Evolutionary conservation across 1,140 invertebrate genomes (phyloP).

Genomic region (Pseudomyrmex gracilis): DNA sequence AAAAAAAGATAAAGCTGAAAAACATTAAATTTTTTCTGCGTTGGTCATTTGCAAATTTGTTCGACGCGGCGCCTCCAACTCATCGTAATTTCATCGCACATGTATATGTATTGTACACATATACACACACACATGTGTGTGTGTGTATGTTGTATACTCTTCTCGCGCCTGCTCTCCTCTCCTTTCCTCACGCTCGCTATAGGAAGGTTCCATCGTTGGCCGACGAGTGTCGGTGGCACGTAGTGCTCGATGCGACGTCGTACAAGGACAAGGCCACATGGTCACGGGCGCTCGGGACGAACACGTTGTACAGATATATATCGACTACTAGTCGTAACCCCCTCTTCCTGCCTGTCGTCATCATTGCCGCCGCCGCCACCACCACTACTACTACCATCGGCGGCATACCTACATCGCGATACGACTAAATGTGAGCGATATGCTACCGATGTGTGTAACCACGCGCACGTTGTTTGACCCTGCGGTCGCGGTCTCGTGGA

Average conservation of each 20-base stretch:
- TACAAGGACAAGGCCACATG: conserved; percentile 78
- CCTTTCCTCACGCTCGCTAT: conserved; percentile 52
- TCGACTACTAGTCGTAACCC: conserved; percentile 64
- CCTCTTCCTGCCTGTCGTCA: neutral
- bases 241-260: conserved; percentile 70
- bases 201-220: conserved; percentile 69
- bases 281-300: conserved; percentile 73
- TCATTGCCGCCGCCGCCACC: conserved; percentile 14
- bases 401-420: neutral
- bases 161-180: conserved; percentile 49
- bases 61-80: conserved; percentile 20
- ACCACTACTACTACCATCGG: conserved; percentile 7
- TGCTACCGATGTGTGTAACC: conserved; percentile 7
- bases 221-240: conserved; percentile 70
- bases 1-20: neutral
- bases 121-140: neutral
- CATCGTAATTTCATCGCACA: conserved; percentile 36
- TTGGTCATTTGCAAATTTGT: conserved; percentile 43
- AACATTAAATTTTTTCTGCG: conserved; percentile 20
- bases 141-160: neutral
- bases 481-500: conserved; percentile 52
- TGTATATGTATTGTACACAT: neutral
- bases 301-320: conserved; percentile 63
- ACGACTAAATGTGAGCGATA: conserved; percentile 14
- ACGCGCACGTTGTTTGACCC: conserved; percentile 49